Evolutionary conservation across 2,113 vertebrate genomes (phyloP).

Genomic region (Tachuris rubrigastra): DNA sequence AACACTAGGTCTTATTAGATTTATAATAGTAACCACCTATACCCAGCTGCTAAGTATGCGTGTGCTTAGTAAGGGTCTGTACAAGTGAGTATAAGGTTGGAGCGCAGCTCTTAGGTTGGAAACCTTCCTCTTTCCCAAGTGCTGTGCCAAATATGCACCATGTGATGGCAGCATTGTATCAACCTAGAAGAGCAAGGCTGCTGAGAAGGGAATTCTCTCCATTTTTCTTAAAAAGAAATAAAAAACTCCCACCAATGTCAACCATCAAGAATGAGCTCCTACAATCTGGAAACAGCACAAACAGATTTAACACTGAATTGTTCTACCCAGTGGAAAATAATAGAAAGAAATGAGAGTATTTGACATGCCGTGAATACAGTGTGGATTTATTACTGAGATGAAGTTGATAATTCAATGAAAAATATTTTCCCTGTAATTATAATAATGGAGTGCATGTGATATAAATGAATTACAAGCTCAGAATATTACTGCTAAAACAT

Average conservation of each 20-base stretch:
- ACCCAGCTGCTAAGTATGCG: not conserved
- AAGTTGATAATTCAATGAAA: not conserved
- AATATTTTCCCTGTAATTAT: not conserved
- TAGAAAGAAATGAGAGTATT: not conserved
- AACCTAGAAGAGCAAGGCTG: not conserved
- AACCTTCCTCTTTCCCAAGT: accelerated
- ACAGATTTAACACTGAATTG: not conserved
- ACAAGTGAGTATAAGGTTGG: not conserved
- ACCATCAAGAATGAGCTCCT: not conserved
- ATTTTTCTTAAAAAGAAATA: not conserved
- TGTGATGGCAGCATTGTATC: slow-evolving; percentile 72
- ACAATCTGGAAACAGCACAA: not conserved
- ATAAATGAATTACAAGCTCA: not conserved
- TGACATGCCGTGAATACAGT: not conserved
- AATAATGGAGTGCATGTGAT: not conserved
- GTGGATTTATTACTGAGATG: not conserved
- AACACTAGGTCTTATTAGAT: not conserved
- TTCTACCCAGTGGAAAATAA: not conserved
- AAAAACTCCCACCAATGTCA: not conserved
- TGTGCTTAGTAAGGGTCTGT: accelerated
- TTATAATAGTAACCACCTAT: accelerated
- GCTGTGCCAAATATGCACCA: not conserved
- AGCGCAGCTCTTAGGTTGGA: not conserved
- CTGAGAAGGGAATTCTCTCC: not conserved
- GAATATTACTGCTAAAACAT: not conserved